Evolutionary conservation across 2,113 vertebrate species (phyloP).

Genomic region (Varanus komodoensis): DNA sequence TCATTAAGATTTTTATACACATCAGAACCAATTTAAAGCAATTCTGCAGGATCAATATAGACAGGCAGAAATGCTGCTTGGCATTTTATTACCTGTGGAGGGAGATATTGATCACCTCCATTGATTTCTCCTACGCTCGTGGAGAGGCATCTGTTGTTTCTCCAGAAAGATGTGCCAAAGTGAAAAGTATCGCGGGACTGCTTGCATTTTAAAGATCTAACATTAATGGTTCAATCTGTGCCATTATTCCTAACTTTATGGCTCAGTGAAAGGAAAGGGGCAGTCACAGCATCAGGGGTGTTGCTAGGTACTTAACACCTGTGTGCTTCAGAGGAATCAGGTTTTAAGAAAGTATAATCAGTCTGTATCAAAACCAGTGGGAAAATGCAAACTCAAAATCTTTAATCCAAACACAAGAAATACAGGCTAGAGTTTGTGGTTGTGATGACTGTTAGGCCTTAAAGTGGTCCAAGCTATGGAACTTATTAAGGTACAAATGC

Average conservation of each 20-base stretch:
- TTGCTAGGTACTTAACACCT: too few relatives aligned
- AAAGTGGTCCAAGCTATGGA: too few relatives aligned
- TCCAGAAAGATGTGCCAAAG: conserved; percentile 72
- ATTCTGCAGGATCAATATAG: conserved; percentile 81
- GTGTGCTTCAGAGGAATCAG: too few relatives aligned
- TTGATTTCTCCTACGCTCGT: conserved; percentile 76
- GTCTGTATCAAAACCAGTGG: too few relatives aligned
- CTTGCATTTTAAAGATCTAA: conserved; percentile 71
- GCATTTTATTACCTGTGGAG: conserved; percentile 84
- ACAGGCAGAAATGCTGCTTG: conserved; percentile 85
- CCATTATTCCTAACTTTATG: conserved; percentile 68
- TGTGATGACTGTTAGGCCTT: too few relatives aligned
- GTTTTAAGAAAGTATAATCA: too few relatives aligned
- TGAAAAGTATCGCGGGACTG: conserved; percentile 72
- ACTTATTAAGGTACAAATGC: too few relatives aligned
- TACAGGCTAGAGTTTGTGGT: too few relatives aligned
- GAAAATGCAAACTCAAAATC: too few relatives aligned
- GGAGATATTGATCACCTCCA: conserved; percentile 79
- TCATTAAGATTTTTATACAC: conserved; percentile 85
- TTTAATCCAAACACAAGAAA: too few relatives aligned
- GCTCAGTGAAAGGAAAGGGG: conserved; percentile 52
- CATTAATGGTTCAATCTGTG: conserved; percentile 65
- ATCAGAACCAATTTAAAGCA: conserved; percentile 84
- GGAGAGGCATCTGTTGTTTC: conserved; percentile 72
- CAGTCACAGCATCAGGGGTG: conserved; percentile 38